phyloP scores from a whole-genome alignment of 2,888 invertebrate genomes.

The Drosophila robusta region DNA sequence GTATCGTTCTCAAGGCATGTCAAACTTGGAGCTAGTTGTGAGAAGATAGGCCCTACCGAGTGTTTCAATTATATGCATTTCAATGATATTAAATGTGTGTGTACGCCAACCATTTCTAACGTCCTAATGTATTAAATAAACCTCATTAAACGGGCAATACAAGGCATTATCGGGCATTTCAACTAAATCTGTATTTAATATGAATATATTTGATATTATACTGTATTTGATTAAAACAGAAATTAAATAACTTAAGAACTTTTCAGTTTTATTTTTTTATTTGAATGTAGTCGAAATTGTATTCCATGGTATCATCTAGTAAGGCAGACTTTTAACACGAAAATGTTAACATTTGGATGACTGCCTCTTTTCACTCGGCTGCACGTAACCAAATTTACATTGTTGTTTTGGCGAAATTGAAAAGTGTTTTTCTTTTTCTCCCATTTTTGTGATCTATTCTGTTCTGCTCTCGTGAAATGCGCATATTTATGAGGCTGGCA shows the following conservation, averaged over 20 bases:
- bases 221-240: too few species aligned
- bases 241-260: too few species aligned
- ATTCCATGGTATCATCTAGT: slow-evolving; percentile 1
- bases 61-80: not conserved
- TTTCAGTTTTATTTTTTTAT: not conserved
- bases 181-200: too few species aligned
- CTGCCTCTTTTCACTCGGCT: slow-evolving; percentile 15
- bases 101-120: not conserved
- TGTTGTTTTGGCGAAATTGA: slow-evolving; percentile 28
- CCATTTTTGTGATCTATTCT: not conserved
- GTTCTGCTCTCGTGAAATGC: slow-evolving; percentile 16
- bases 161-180: too few species aligned
- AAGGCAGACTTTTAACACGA: not conserved
- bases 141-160: too few species aligned
- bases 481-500: slow-evolving; percentile 30
- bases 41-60: slow-evolving; percentile 38
- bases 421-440: slow-evolving; percentile 23
- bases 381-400: slow-evolving; percentile 34
- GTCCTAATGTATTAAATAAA: too few species aligned
- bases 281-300: not conserved
- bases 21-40: slow-evolving; percentile 9
- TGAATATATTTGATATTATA: too few species aligned
- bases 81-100: slow-evolving; percentile 38
- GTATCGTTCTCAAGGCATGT: slow-evolving; percentile 17
- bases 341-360: not conserved